Base-by-base conservation (phyloP, 2,888 invertebrate genomes). In the Andrena minutula region DNA sequence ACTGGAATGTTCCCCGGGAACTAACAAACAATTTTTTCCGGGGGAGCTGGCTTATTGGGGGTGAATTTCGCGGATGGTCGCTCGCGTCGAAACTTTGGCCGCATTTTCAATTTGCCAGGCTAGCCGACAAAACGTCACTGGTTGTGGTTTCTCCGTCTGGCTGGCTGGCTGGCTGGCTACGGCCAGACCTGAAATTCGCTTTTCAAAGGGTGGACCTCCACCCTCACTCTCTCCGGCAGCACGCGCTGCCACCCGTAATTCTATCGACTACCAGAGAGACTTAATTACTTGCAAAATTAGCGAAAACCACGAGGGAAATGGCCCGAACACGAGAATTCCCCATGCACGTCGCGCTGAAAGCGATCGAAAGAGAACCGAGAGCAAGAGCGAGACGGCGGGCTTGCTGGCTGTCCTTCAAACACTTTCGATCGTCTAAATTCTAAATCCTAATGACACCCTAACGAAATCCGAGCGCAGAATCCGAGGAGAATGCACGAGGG, bases 221-320 rank as follows among this genome's bases (percentile, higher is more conserved):
- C 26, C 6, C 8, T 41, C 51, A 12, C 20, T 12, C n/a, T 41
- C 63, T 1, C 41, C 58, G 51, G 49, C 69, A n/a, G 64, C 69
- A 32, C 83, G 51, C 69, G 30, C 20, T 51, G 56, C 60, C 79
- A n/a, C 30, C 82, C 68, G 70, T 77, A 84, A 83, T 85, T 84
- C 82, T 73, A 75, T 82, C 71, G 84, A 84, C 83, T 86, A 84
- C 76, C 79, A 83, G 83, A 81, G 87, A 76, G 85, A 89, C 86
- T 89, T 89, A 88, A 90, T 90, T 90, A 90, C 89, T 88, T 87
- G 87, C 79, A 79, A 90, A 90, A 90, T 90, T 90, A 88, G 86
- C 60, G 86, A 79, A 87, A 89, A 90, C 90, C 89, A 56, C 72
- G 60, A 69, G 75, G 60, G 75, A 64, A 71, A 74, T 70, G 79